phyloP scores from a whole-genome alignment of 1,140 invertebrate species.

The Trichomalopsis sarcophagae region DNA sequence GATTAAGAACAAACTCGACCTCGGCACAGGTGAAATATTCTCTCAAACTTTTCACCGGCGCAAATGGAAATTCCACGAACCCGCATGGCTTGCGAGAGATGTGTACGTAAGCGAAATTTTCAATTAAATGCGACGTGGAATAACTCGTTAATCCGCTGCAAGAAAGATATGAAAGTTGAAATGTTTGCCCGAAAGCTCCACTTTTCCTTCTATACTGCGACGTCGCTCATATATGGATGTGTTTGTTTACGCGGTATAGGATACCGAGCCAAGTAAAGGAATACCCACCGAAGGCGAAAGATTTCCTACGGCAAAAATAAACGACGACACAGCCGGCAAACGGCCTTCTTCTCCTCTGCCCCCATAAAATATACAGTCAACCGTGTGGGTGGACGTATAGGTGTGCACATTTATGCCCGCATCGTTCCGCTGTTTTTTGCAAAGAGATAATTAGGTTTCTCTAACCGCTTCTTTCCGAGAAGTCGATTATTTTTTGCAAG shows the following conservation, averaged over 20 bases:
- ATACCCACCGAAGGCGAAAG: not conserved
- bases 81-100: not conserved
- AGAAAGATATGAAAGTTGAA: not conserved
- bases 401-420: not conserved
- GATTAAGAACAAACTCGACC: not conserved
- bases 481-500: not conserved
- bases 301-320: too few relatives aligned
- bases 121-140: not conserved
- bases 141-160: not conserved
- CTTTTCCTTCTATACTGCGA: too few relatives aligned
- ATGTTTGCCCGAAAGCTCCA: not conserved
- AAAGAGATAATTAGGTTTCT: not conserved
- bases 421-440: not conserved
- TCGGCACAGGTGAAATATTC: not conserved
- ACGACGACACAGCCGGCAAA: not conserved
- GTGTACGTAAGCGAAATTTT: not conserved
- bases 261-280: too few relatives aligned
- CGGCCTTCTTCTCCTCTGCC: not conserved
- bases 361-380: not conserved
- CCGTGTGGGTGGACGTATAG: not conserved
- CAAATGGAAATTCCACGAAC: not conserved
- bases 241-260: too few relatives aligned
- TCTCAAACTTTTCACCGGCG: not conserved
- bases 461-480: not conserved
- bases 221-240: not conserved